Conservation (phyloP, 1,140 invertebrate genomes). For the Himalopsyche phryganea region DNA sequence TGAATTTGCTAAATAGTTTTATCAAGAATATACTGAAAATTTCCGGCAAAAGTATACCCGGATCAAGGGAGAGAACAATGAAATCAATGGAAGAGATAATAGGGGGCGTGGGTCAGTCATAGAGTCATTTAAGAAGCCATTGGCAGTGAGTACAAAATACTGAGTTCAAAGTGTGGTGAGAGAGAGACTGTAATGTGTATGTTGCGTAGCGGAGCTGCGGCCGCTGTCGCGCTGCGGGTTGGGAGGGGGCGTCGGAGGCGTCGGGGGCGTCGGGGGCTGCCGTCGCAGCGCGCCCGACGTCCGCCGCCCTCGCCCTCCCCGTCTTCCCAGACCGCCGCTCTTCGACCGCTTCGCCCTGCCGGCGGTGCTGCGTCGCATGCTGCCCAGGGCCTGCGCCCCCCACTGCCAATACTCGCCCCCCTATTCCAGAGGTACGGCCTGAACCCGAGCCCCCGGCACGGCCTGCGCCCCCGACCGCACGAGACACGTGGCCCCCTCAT, state of each 20-base stretch:
- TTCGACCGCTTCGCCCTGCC: conserved; percentile 50
- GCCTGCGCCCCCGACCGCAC: conserved; percentile 3
- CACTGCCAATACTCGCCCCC: conserved; percentile 67
- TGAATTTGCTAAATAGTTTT: no score
- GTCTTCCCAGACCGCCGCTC: conserved; percentile 48
- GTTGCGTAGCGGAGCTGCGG: conserved; percentile 47
- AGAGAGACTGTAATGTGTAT: background rate
- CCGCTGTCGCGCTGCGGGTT: conserved; percentile 47
- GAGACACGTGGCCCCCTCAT: no score
- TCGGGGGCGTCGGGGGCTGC: conserved; percentile 44
- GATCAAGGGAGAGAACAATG: no score
- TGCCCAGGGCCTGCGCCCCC: conserved; percentile 67
- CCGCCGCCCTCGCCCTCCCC: conserved; percentile 51
- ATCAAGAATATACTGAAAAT: no score
- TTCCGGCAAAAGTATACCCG: no score
- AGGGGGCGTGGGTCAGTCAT: no score
- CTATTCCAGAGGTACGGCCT: conserved; percentile 63
- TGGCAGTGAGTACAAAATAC: no score
- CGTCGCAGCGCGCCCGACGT: conserved; percentile 47
- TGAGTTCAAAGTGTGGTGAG: background rate
- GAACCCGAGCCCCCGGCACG: conserved; percentile 10
- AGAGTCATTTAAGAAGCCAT: no score
- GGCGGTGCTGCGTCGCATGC: conserved; percentile 61
- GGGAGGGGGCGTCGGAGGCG: conserved; percentile 52
- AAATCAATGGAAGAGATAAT: no score